Conservation (phyloP, 2,113 vertebrate species). For the Dissostichus mawsoni region DNA sequence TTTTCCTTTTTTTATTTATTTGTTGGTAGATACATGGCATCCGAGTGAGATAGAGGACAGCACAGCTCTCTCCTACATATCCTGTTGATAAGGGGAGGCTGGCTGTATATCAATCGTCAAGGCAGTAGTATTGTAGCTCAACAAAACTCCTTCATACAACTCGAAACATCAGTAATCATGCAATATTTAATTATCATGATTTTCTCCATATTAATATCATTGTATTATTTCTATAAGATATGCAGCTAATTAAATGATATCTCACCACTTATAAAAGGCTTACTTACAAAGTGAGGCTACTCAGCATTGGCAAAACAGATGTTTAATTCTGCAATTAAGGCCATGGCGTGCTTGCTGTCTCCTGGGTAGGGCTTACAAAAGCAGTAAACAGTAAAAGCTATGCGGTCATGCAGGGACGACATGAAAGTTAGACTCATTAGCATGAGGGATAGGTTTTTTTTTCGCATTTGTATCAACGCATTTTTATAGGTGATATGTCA, state of each 20-base stretch:
- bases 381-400: conserved; percentile 50
- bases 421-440: conserved; percentile 21
- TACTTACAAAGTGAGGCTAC: conserved; percentile 66
- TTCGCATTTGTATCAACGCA: background rate
- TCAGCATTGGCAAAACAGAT: conserved; percentile 67
- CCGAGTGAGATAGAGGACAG: conserved; percentile 33
- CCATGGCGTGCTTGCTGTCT: conserved; percentile 52
- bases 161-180: background rate
- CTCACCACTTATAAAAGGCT: conserved; percentile 65
- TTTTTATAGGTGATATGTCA: background rate
- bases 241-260: conserved; percentile 79
- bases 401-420: conserved; percentile 30
- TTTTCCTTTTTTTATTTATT: conserved; percentile 59
- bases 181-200: conserved; percentile 15
- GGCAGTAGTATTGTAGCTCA: conserved; percentile 5
- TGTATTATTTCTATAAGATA: conserved; percentile 65
- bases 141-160: conserved; percentile 37
- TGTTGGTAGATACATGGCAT: conserved; percentile 53
- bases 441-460: conserved; percentile 5
- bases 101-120: conserved; percentile 29
- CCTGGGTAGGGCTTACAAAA: conserved; percentile 60
- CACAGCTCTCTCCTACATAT: conserved; percentile 27
- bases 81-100: conserved; percentile 52
- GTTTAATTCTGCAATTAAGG: conserved; percentile 81
- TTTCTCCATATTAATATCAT: conserved; percentile 34